These are phyloP conservation scores for Busseola fusca DNA, from an alignment of 2,888 invertebrate species.

Conservation along the genomic window DNA sequence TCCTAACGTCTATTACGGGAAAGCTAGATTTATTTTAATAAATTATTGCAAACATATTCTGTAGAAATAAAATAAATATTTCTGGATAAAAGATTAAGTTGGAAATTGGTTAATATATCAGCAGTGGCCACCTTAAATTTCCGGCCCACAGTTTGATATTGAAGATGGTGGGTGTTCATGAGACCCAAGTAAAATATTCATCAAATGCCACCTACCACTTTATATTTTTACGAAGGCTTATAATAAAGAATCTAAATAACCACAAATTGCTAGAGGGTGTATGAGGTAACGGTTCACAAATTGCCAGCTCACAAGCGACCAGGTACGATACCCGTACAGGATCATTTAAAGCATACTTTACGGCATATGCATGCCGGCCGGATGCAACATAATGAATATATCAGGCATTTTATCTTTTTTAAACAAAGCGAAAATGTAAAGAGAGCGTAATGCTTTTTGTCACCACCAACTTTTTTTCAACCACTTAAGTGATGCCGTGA, in stretches of 20 bases:
- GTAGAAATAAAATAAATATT: conserved; percentile 49
- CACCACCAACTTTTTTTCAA: not conserved
- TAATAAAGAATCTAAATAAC: conserved; percentile 43
- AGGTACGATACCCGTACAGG: conserved; percentile 34
- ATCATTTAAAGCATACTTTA: conserved; percentile 45
- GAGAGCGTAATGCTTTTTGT: not conserved
- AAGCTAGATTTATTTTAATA: conserved; percentile 53
- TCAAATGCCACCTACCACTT: conserved; percentile 53
- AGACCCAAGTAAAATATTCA: conserved; percentile 62
- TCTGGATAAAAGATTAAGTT: conserved; percentile 43
- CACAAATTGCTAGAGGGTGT: conserved; percentile 45
- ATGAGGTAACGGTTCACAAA: conserved; percentile 42
- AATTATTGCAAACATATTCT: conserved; percentile 48
- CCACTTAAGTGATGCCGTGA: not conserved
- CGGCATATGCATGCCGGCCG: conserved; percentile 37
- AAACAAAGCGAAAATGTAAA: conserved; percentile 16
- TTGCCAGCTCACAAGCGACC: conserved; percentile 35
- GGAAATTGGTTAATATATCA: conserved; percentile 46
- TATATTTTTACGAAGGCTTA: conserved; percentile 53
- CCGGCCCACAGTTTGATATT: conserved; percentile 57
- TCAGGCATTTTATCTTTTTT: conserved; percentile 45
- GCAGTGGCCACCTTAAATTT: conserved; percentile 50
- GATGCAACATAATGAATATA: conserved; percentile 33
- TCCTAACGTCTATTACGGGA: conserved; percentile 60
- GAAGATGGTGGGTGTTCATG: conserved; percentile 60